Evolutionary conservation across 2,797 vertebrate genomes (phyloP), one percentile per base, ranked within the genome.

Genomic region (Champsocephalus gunnari): DNA sequence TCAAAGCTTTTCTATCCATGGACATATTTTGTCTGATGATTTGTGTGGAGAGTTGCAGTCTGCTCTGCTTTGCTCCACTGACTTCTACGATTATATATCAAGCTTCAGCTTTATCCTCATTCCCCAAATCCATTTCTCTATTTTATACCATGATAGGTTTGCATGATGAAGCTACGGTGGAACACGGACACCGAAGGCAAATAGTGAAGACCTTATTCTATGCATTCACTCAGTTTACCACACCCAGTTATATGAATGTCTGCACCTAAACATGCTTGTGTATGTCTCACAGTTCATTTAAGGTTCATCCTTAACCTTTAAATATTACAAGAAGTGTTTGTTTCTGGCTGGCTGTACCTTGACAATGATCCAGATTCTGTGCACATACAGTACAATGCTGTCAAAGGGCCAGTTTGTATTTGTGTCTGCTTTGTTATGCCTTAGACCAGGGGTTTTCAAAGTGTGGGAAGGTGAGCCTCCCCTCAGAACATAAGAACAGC

Each of bases 21-120:
- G 69, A 80, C 66, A 62, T 77, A 61, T 73, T 67, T 49, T 72
- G 60, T 84, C 62, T 81, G 66, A 60, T 63, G 82, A 75, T 73
- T 73, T 71, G 66, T 76, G 71, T 43, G 32, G 66, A 54, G 59
- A 83, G 71, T 75, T 82, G 28, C 72, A 78, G 75, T 80, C 83
- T 65, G 45, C 68, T 72, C 54, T 47, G 66, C 73, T 85, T 68
- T 82, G 65, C 77, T 84, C 73, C 16, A n/a, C 68, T 81, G 76
- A 60, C 51, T 82, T 83, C 55, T 84, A 63, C 66, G 83, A 70
- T 61, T 64, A 55, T 82, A 44, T 59, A 66, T 77, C 72, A 48
- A 55, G 41, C 51, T 59, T 48, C 70, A 79, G 73, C 66, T 66
- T 81, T 60, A 55, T 81, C 73, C 74, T 66, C 58, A 49, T 75